Evolutionary conservation across 92 coral and sea anemone genomes (phyloP).

Genomic region (Actinostola sp.): DNA sequence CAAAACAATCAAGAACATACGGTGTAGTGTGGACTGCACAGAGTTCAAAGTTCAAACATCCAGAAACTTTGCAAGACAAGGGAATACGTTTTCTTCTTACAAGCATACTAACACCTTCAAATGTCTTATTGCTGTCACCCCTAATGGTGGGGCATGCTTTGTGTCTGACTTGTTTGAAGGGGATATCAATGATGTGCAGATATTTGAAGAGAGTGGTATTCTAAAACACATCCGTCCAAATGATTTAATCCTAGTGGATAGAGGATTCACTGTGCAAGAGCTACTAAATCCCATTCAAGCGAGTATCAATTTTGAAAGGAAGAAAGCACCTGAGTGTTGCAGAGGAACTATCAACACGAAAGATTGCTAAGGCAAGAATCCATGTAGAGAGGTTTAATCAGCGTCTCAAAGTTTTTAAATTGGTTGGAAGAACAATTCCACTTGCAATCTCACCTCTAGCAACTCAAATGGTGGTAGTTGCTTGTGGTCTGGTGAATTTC

Average conservation of each 20-base stretch:
- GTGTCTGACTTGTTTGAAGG: constrained; percentile 54
- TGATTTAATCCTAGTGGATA: constrained; percentile 42
- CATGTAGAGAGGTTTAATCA: constrained; percentile 54
- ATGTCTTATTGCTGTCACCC: constrained; percentile 61
- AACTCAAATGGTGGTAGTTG: constrained; percentile 71
- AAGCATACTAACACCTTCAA: constrained; percentile 66
- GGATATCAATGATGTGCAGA: constrained; percentile 40
- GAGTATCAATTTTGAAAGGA: constrained; percentile 36
- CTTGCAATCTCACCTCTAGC: constrained; percentile 57
- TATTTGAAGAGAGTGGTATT: constrained; percentile 49
- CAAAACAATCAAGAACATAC: constrained; percentile 50
- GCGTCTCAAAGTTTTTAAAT: constrained; percentile 43
- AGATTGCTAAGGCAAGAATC: constrained; percentile 58
- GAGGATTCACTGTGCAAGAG: constrained; percentile 57
- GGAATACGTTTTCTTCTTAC: constrained; percentile 50
- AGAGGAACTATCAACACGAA: constrained; percentile 38
- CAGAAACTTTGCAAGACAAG: constrained; percentile 64
- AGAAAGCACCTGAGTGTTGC: constrained; percentile 33
- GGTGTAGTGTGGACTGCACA: constrained; percentile 62
- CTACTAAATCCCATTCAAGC: constrained; percentile 46
- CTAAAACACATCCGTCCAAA: constrained; percentile 37
- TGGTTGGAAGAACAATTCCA: constrained; percentile 43
- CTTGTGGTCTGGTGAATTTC: constrained; percentile 57
- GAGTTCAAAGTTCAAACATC: constrained; percentile 49
- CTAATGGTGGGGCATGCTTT: constrained; percentile 49